Evolutionary conservation across 2,888 invertebrate species (phyloP), one percentile per base, ranked within the genome.

Genomic region (Apamea sordens): DNA sequence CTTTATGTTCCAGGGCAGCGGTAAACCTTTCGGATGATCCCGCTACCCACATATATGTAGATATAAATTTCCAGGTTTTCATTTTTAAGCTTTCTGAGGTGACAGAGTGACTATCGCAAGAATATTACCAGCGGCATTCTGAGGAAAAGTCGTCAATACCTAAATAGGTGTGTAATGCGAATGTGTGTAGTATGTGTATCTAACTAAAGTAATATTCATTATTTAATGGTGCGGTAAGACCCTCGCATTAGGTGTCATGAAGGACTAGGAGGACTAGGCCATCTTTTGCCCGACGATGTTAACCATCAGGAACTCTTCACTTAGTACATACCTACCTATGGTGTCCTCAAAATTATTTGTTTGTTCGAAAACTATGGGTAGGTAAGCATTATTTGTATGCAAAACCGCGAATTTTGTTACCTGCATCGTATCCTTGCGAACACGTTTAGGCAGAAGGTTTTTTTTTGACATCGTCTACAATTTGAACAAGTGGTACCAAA

Each of bases 371-470:
- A 36, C 47, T 47, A 73, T 32, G 24, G 21, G n/a, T 2, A 28
- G 8, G 18, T 50, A 28, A 5, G 28, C 13, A 24, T 21, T 15
- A n/a, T 32, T 53, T 36, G 28, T 11, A 44, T 81, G 50, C 56
- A 41, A 77, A 83, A 18, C 47, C 65, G 13, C 36, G 24, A 36
- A 79, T 36, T 53, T 32, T 28, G 6, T 67, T 77, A 32, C 47
- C 78, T 64, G 80, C 28, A 28, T 24, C 10, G 5, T 59, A 41
- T 8, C 70, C 56, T 81, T 65, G 32, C 28, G 68, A 83, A 83
- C 79, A 41, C 13, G 83, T 79, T 83, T 76, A 11, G 7, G n/a
- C 11, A n/a, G 24, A 41, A 61, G 7, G 32, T 32, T 7, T 53
- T 41, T 44, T 7, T 53, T 41, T 44, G 18, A 32, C 24, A n/a